Evolutionary conservation across 2,888 invertebrate species (phyloP).

Genomic region (Aphidius colemani): DNA sequence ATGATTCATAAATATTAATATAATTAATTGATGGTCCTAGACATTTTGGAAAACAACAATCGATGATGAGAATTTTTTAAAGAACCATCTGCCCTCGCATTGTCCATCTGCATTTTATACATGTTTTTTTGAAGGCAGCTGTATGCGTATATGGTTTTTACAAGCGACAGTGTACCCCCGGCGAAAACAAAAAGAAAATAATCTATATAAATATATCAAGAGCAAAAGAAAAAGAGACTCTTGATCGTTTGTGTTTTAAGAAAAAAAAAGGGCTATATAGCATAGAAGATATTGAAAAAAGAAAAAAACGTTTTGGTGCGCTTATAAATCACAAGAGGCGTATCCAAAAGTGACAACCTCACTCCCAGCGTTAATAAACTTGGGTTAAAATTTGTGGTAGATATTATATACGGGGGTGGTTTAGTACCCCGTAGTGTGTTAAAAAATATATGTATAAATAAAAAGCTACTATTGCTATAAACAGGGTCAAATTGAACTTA

Average conservation of each 20-base stretch:
- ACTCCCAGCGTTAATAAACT: slow-evolving; percentile 51
- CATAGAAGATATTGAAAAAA: slow-evolving; percentile 5
- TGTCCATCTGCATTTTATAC: slow-evolving; percentile 26
- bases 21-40: slow-evolving; percentile 11
- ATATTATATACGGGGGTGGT: slow-evolving; percentile 41
- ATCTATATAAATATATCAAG: neutral
- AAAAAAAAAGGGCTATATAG: slow-evolving; percentile 16
- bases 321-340: slow-evolving; percentile 52
- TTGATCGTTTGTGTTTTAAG: slow-evolving; percentile 21
- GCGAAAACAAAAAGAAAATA: slow-evolving; percentile 15
- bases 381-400: slow-evolving; percentile 7
- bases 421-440: neutral
- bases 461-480: neutral
- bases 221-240: neutral
- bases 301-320: slow-evolving; percentile 26
- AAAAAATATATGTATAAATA: no score
- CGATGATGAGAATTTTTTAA: neutral
- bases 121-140: slow-evolving; percentile 21
- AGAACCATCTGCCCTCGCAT: slow-evolving; percentile 23
- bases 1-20: slow-evolving; percentile 8
- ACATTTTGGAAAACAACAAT: slow-evolving; percentile 6
- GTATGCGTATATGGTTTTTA: slow-evolving; percentile 1
- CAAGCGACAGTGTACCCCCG: slow-evolving; percentile 26
- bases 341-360: slow-evolving; percentile 53
- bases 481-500: slow-evolving; percentile 24